A percentile compares a stretch with the other conserved stretches of the same genome.
phyloP scores from a whole-genome alignment of 2,797 vertebrate species.

The Karalla daura region DNA sequence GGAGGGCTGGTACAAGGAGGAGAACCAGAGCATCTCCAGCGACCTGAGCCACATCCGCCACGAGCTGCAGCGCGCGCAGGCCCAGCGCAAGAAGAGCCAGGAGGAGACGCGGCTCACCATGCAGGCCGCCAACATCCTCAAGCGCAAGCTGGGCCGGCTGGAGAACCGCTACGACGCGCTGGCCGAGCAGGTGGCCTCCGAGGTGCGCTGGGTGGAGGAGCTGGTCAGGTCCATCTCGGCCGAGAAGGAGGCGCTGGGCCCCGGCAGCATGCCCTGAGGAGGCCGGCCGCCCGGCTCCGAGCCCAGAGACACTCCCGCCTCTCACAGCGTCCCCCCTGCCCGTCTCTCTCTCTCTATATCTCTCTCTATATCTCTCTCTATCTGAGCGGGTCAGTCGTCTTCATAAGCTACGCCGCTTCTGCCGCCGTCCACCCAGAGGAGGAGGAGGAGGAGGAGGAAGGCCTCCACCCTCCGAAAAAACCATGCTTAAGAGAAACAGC shows the following conservation, averaged over 20 bases:
- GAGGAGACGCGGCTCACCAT: conserved; percentile 88
- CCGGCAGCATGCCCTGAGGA: conserved; percentile 83
- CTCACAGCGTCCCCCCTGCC: conserved; percentile 34
- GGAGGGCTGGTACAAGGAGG: conserved; percentile 96
- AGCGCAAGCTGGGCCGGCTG: conserved; percentile 90
- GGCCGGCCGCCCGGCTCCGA: neutral
- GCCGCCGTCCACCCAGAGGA: no score
- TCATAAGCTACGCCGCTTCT: conserved; percentile 56
- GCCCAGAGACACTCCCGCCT: conserved; percentile 39
- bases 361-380: no score
- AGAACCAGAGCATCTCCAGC: conserved; percentile 91
- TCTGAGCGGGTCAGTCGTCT: conserved; percentile 43
- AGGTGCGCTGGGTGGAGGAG: conserved; percentile 96
- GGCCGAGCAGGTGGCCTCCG: conserved; percentile 92
- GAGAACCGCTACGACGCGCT: conserved; percentile 93
- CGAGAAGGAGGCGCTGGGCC: conserved; percentile 81
- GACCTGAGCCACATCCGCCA: conserved; percentile 91
- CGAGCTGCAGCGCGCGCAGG: conserved; percentile 91
- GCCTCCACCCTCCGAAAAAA: conserved; percentile 17
- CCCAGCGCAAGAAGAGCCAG: conserved; percentile 90
- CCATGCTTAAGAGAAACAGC: conserved; percentile 36
- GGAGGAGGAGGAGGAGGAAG: no score
- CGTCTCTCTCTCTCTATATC: conserved; percentile 5
- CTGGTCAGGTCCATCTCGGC: conserved; percentile 88
- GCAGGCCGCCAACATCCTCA: conserved; percentile 89